These are phyloP conservation scores for Arctia plantaginis DNA, from an alignment of 2,888 invertebrate species.

Conservation along the genomic window DNA sequence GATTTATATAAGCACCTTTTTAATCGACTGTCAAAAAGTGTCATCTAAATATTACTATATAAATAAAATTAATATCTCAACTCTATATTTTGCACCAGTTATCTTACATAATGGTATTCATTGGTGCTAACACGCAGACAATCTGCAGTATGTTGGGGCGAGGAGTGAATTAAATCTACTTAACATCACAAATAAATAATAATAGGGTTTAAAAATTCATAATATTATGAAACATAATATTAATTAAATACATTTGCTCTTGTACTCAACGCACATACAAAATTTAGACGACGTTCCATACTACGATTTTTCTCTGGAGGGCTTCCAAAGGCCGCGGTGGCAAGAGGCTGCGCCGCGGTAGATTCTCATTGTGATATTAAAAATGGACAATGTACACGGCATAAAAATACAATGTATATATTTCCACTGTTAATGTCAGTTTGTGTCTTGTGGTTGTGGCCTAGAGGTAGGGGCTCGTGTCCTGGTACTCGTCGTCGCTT, in stretches of 20 bases:
- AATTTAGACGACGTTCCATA: slow-evolving; percentile 63
- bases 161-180: slow-evolving; percentile 70
- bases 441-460: slow-evolving; percentile 23
- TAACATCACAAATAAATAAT: slow-evolving; percentile 74
- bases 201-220: slow-evolving; percentile 58
- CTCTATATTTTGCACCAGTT: slow-evolving; percentile 70
- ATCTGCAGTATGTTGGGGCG: slow-evolving; percentile 68
- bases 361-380: slow-evolving; percentile 47
- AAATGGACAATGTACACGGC: slow-evolving; percentile 56
- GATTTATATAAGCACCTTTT: slow-evolving; percentile 84
- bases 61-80: slow-evolving; percentile 78
- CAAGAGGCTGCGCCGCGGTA: slow-evolving; percentile 40
- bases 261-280: slow-evolving; percentile 73
- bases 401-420: slow-evolving; percentile 57
- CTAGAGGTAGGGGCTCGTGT: slow-evolving; percentile 81
- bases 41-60: slow-evolving; percentile 49
- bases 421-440: slow-evolving; percentile 33
- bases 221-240: slow-evolving; percentile 50
- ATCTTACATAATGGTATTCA: slow-evolving; percentile 65
- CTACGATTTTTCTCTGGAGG: slow-evolving; percentile 67
- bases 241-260: slow-evolving; percentile 80
- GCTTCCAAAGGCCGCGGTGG: slow-evolving; percentile 44
- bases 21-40: slow-evolving; percentile 83
- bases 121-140: slow-evolving; percentile 71
- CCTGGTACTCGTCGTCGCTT: slow-evolving; percentile 81